Evolutionary conservation across 2,888 invertebrate genomes (phyloP), one percentile per base, ranked within the genome.

Genomic region (Eueremaeus valkanovi): DNA sequence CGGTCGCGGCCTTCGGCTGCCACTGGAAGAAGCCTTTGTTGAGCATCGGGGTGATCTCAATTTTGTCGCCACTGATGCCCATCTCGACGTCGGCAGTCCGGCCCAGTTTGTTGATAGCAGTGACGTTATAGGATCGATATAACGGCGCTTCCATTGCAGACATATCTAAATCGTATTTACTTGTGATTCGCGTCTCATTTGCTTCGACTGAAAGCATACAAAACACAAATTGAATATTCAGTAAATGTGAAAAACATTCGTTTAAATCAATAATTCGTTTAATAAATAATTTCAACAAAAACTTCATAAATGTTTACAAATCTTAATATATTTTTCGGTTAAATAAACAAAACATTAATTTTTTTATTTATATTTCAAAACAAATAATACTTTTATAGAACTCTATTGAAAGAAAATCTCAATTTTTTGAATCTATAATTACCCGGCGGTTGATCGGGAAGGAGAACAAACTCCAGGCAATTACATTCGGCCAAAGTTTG

Each of bases 11-110:
- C 81, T 92, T 91, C 80, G 91, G 83, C 88, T 81, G 89, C 87
- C 63, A 87, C 33, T 76, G 76, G 58, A 78, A 87, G 84, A 87
- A 86, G 18, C 84, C 83, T 79, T 84, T 84, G 75, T 83, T 83
- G 49, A 88, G 87, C 31, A 91, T 87, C 0, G 93, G 93, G 83
- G 93, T 93, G 74, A 95, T 92, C 85, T 95, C 95, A 77, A 95
- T 89, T 83, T 92, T 91, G 81, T 95, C 94, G 8, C 93, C 90
- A 18, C 93, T 93, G 78, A 95, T 90, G 68, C 93, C 86, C 61
- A 95, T 86, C 81, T 92, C 91, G 3, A 95, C 92, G 80, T 92
- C 90, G 24, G 90, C 90, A 83, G 90, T 93, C 29, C 92, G 88
- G 80, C 91, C 86, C 77, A 93, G 88, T 86, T 90, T 92, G 81